phyloP scores from a whole-genome alignment of 2,888 invertebrate species.

The Flexamia atlantica region DNA sequence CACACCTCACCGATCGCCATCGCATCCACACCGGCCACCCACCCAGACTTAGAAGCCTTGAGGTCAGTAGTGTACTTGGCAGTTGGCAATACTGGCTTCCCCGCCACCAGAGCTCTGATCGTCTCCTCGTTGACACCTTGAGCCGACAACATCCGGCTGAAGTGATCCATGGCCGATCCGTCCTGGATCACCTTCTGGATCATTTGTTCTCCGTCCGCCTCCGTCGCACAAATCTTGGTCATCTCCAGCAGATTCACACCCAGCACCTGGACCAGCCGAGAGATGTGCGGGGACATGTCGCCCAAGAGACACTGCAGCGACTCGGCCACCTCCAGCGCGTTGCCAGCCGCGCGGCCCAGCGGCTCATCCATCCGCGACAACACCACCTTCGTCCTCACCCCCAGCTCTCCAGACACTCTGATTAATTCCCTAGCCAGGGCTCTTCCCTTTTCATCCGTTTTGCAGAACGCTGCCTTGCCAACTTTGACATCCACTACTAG shows the following conservation, averaged over 20 bases:
- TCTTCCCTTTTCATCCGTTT: slow-evolving; percentile 73
- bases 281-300: slow-evolving; percentile 74
- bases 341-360: slow-evolving; percentile 76
- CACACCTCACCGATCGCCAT: slow-evolving; percentile 73
- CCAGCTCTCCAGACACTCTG: slow-evolving; percentile 73
- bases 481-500: slow-evolving; percentile 78
- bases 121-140: slow-evolving; percentile 72
- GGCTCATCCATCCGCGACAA: slow-evolving; percentile 77
- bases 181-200: slow-evolving; percentile 73
- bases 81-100: slow-evolving; percentile 71
- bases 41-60: slow-evolving; percentile 70
- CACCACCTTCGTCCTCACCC: slow-evolving; percentile 75
- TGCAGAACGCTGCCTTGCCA: slow-evolving; percentile 74
- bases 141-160: slow-evolving; percentile 72
- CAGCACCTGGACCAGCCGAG: slow-evolving; percentile 73
- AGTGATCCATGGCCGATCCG: slow-evolving; percentile 74
- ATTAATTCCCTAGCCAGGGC: slow-evolving; percentile 75
- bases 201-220: slow-evolving; percentile 71
- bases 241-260: slow-evolving; percentile 75
- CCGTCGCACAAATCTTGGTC: slow-evolving; percentile 57
- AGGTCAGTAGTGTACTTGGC: slow-evolving; percentile 64
- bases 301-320: slow-evolving; percentile 75
- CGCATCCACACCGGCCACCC: slow-evolving; percentile 74
- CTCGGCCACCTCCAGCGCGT: slow-evolving; percentile 77
- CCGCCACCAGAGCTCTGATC: slow-evolving; percentile 73